These are phyloP conservation scores for Alligator sinensis DNA, from an alignment of 2,113 vertebrate species.

Conservation along the genomic window DNA sequence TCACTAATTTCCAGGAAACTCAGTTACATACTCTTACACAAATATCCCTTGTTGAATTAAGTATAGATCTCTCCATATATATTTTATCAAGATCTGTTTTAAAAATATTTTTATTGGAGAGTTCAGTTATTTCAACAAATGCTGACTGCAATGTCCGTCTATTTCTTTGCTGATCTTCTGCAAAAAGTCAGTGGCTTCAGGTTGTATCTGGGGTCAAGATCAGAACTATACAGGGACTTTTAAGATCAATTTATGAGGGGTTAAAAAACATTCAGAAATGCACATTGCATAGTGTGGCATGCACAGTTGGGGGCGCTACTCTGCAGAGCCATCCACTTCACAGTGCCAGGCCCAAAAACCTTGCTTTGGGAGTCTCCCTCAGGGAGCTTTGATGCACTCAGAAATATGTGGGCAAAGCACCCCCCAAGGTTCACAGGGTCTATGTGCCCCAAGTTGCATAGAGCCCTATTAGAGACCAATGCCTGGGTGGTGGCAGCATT, in stretches of 20 bases:
- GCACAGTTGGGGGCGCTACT: neutral
- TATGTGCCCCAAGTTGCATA: too few relatives aligned
- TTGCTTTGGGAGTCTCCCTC: too few relatives aligned
- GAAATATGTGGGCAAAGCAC: too few relatives aligned
- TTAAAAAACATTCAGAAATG: neutral
- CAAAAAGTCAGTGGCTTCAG: neutral
- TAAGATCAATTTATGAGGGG: neutral
- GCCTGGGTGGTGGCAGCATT: too few relatives aligned
- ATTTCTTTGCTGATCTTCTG: neutral
- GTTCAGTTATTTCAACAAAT: neutral
- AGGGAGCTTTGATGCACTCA: too few relatives aligned
- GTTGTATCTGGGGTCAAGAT: neutral
- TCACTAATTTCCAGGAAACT: constrained; percentile 70
- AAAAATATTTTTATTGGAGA: constrained; percentile 29
- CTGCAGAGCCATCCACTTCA: neutral
- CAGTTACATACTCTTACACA: constrained; percentile 49
- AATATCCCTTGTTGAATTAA: constrained; percentile 50
- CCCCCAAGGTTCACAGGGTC: too few relatives aligned
- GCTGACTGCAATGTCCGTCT: neutral
- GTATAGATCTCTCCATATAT: constrained; percentile 35
- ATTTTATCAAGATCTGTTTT: neutral
- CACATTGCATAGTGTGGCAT: neutral
- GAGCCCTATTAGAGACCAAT: too few relatives aligned
- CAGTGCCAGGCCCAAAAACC: neutral
- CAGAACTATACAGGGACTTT: neutral